Base-by-base conservation (phyloP, 2,888 invertebrate genomes). In the Stenodema calcarata region DNA sequence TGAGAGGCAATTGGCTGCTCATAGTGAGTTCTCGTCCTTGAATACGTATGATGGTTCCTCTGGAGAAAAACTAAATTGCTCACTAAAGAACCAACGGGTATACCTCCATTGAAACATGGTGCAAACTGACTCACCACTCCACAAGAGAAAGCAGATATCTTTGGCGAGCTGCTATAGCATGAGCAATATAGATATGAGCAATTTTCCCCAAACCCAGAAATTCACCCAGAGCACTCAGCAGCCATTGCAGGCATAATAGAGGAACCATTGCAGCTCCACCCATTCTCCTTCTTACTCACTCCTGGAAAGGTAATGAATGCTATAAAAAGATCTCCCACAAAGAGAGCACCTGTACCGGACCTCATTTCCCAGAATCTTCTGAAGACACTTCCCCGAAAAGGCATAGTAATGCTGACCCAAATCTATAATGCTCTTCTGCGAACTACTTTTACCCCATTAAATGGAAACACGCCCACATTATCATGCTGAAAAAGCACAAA, bases 361-460 rank as follows among this genome's bases (percentile, higher is more conserved):
- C 87, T 89, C 28, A 89, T 90, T 2, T 89, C 88, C 27, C 89
- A 88, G 0, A 84, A 87, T 18, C 42, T 89, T 1, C 86, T 89
- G 0, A 89, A 89, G 87, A 86, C 89, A 28, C 88, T 90, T 12
- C 89, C 90, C 12, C 69, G 42, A 87, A 89, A 89, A 81, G 89
- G 86, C 9, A 83, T 89, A 14, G 47, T 87, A 0, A 87, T 88
- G 54, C 47, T 90, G 1, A 89, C 89, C 3, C 80, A 88, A n/a
- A 70, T 90, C 0, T 88, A 88, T 14, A 90, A 90, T 76, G 89
- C 90, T 27, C 11, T 89, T 16, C 14, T 89, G 2, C 85, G 89
- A 88, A 73, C 73, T 73, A 73, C 73, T 14, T 7, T 30, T 73
- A 18, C 28, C 73, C 73, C 16, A 28, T 2, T 23, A 73, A 73